Evolutionary conservation across 1,140 invertebrate genomes (phyloP), one percentile per base, ranked within the genome.

Genomic region (Drosophila triauraria): DNA sequence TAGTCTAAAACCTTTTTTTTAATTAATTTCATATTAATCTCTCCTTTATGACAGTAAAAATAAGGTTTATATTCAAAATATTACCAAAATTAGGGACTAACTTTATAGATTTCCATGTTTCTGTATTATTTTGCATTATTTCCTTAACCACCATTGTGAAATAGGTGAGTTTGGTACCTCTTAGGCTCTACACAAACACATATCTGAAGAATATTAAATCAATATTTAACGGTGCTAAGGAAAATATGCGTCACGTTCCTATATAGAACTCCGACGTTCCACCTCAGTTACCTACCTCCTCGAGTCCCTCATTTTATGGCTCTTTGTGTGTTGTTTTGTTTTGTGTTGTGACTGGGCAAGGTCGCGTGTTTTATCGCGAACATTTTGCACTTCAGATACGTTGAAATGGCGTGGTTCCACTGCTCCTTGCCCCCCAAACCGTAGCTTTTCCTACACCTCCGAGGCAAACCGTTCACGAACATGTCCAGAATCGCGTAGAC

Each of bases 191-290:
- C 51, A 30, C 27, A n/a, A 20, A 42, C 35, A 48, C 27, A 51
- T 51, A 76, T 53, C 59, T 44, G 35, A 78, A 65, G 82, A 85
- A 85, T 85, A 85, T 85, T 85, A 85, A 85, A 85, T 85, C 82
- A 86, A 85, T 85, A 85, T 75, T 78, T 48, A 85, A 81, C 82
- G 78, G 78, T 85, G 82, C 82, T 81, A 81, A 63, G 78, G 78
- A 80, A 81, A 81, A 81, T 67, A 85, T 85, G 82, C 82, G 82
- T 85, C 82, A 84, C 54, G 68, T 72, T 71, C 53, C 53, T 63
- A 53, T 71, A 65, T 60, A 57, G 47, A 77, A 44, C 75, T 53
- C 17, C 4, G 15, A 23, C 13, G 32, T 54, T 54, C 32, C 53
- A 54, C 53, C 53, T 54, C 7, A 51, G 48, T 51, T 47, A 47